These are phyloP conservation scores for Petrosia ficiformis DNA, from an alignment of 37 sponge, comb jelly and placozoan species.

Conservation along the genomic window DNA sequence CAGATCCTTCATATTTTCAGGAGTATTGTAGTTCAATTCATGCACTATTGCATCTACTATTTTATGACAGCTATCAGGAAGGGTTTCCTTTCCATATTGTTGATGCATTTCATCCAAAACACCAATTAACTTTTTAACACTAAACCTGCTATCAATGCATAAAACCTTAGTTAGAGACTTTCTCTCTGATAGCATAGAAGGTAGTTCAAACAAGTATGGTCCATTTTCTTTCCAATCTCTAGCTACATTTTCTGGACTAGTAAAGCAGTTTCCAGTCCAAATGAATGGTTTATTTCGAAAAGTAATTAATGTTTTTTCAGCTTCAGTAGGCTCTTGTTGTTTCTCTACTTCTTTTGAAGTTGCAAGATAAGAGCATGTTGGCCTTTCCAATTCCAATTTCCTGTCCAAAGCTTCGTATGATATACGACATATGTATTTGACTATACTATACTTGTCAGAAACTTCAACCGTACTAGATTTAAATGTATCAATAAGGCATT, in stretches of 20 bases:
- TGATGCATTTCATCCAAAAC: neutral
- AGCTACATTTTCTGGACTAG: neutral
- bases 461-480: too few relatives aligned
- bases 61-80: neutral
- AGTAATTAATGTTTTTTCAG: neutral
- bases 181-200: neutral
- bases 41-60: too few relatives aligned
- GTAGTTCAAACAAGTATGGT: constrained; percentile 5
- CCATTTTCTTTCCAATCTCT: constrained; percentile 12
- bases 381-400: too few relatives aligned
- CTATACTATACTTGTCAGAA: neutral
- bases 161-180: neutral
- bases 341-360: too few relatives aligned
- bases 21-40: too few relatives aligned
- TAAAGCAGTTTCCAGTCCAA: constrained; percentile 8
- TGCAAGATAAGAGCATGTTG: too few relatives aligned
- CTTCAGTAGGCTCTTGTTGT: neutral
- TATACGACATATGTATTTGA: neutral
- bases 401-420: too few relatives aligned
- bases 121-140: neutral
- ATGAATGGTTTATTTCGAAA: neutral
- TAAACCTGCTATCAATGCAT: neutral
- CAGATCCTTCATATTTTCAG: too few relatives aligned
- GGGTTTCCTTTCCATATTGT: too few relatives aligned
- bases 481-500: neutral